Evolutionary conservation across 2,888 invertebrate genomes (phyloP), one percentile per base, ranked within the genome.

Genomic region (Biston stratarius): DNA sequence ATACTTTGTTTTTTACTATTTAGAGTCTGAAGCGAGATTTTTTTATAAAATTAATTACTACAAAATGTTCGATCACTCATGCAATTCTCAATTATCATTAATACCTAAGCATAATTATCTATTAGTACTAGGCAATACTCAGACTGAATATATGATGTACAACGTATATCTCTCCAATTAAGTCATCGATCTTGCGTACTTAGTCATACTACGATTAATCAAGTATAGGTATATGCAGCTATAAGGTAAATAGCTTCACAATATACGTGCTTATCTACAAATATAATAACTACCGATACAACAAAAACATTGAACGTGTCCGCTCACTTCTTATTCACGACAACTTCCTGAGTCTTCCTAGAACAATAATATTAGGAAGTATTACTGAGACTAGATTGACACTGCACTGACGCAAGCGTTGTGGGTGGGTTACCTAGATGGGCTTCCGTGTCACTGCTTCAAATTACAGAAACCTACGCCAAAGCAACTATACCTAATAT

Each of bases 341-440:
- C 68, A 60, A 63, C 70, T 74, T 74, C 73, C 73, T 71, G 55
- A 36, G 44, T 60, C 64, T 67, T 61, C 66, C 49, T 64, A 66
- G 67, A 70, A 73, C 69, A 71, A 73, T 69, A 59, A 73, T 83
- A 78, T 14, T 83, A 85, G 86, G 86, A 85, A 86, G 82, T 80
- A 80, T 75, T 61, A 67, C 44, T 66, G 42, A 61, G 55, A 62
- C 57, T 71, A 78, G 76, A 82, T 84, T 81, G 78, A 80, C 76
- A 77, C 55, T 63, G 67, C 63, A 60, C 75, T 85, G 85, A 84
- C 86, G 85, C 79, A 85, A 86, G 82, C 79, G 64, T 70, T 73
- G 81, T 83, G 77, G 82, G 83, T 77, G 78, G 79, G 76, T 72
- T 76, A 74, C 74, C 70, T 73, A 70, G 74, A 73, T 69, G 70